phyloP scores from a whole-genome alignment of 2,113 vertebrate genomes.

The Thermophis baileyi region DNA sequence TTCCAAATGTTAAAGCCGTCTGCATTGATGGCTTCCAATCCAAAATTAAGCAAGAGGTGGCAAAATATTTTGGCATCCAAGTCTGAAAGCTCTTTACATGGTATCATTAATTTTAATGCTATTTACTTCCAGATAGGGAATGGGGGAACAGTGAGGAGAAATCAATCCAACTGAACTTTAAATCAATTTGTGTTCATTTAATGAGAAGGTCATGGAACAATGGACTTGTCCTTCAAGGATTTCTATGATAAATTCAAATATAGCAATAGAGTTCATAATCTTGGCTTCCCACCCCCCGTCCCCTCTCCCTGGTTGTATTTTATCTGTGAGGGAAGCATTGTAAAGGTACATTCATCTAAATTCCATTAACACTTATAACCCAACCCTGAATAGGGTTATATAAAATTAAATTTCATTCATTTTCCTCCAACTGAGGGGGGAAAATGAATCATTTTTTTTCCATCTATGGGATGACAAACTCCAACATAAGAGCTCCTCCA shows the following conservation, averaged over 20 bases:
- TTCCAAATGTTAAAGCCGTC: slow-evolving; percentile 12
- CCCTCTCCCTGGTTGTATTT: not conserved
- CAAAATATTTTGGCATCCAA: not conserved
- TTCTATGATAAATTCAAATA: slow-evolving; percentile 5
- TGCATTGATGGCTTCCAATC: not conserved
- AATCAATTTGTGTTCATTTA: not conserved
- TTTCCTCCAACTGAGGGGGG: not conserved
- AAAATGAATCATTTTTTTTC: not conserved
- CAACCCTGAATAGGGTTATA: not conserved
- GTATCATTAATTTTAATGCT: not conserved
- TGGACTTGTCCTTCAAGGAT: not conserved
- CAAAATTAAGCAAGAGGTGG: not conserved
- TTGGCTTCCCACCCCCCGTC: not conserved
- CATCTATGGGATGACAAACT: not conserved
- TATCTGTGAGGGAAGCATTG: not conserved
- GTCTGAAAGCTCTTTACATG: not conserved
- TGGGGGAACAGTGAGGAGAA: not conserved
- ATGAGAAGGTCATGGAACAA: not conserved
- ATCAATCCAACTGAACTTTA: slow-evolving; percentile 5
- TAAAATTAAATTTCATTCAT: not conserved
- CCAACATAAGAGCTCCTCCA: not conserved
- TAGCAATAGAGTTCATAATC: slow-evolving; percentile 17
- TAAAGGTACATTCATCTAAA: not conserved
- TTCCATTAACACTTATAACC: not conserved
- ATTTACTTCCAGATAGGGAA: not conserved